phyloP scores from a whole-genome alignment of 2,888 invertebrate species.

The Dryobota labecula region DNA sequence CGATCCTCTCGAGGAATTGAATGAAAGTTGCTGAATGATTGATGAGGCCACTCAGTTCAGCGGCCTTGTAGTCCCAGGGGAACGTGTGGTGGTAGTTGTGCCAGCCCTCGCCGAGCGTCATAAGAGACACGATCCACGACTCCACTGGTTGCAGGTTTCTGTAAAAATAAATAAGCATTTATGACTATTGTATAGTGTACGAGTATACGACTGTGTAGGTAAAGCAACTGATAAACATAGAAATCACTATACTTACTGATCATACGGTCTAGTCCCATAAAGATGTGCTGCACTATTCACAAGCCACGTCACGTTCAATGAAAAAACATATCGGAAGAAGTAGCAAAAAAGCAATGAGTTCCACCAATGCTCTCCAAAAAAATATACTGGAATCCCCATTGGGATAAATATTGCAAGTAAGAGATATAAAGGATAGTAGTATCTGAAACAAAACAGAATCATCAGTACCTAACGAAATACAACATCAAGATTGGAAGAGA shows the following conservation, averaged over 20 bases:
- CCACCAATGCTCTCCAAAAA: slow-evolving; percentile 92
- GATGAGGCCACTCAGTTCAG: slow-evolving; percentile 93
- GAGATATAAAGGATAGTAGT: slow-evolving; percentile 91
- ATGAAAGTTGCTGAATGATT: slow-evolving; percentile 92
- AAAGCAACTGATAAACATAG: background rate
- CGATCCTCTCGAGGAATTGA: slow-evolving; percentile 90
- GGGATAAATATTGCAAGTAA: slow-evolving; percentile 91
- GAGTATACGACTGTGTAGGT: background rate
- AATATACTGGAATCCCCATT: slow-evolving; percentile 91
- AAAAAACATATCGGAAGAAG: slow-evolving; percentile 91
- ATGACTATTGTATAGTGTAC: background rate
- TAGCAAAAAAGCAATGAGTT: slow-evolving; percentile 91
- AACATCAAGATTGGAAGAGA: background rate
- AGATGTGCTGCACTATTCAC: slow-evolving; percentile 96
- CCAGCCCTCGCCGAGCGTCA: slow-evolving; percentile 96
- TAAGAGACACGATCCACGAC: slow-evolving; percentile 93
- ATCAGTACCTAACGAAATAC: background rate
- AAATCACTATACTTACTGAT: slow-evolving; percentile 88
- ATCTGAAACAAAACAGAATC: slow-evolving; percentile 86
- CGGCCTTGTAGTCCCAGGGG: slow-evolving; percentile 98
- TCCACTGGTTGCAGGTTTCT: slow-evolving; percentile 95
- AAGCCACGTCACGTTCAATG: slow-evolving; percentile 94
- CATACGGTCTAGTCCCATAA: slow-evolving; percentile 94
- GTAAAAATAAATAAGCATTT: slow-evolving; percentile 21
- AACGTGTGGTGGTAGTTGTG: slow-evolving; percentile 98